phyloP scores from a whole-genome alignment of 2,113 vertebrate genomes.

The Clupea harengus region DNA sequence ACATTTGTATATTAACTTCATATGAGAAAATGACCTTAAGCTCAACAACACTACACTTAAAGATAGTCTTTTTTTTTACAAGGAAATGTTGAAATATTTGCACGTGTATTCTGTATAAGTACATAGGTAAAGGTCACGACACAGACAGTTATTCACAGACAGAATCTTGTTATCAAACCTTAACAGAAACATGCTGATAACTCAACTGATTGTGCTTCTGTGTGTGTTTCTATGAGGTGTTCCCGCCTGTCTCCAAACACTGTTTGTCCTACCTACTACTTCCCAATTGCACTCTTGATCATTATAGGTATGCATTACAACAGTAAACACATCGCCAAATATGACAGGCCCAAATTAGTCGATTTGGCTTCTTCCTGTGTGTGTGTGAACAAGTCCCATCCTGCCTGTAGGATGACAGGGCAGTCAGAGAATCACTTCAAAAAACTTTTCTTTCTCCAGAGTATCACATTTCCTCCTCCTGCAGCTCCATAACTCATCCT shows the following conservation, averaged over 20 bases:
- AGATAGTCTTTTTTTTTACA: neutral
- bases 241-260: neutral
- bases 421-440: conserved; percentile 64
- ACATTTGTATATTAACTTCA: neutral
- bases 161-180: neutral
- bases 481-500: conserved; percentile 56
- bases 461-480: conserved; percentile 61
- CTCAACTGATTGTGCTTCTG: neutral
- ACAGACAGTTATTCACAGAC: neutral
- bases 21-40: neutral
- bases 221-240: neutral
- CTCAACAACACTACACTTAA: neutral
- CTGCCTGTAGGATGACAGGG: conserved; percentile 53
- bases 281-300: neutral
- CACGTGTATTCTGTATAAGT: no score
- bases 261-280: neutral
- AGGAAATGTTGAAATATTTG: neutral
- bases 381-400: conserved; percentile 64
- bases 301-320: neutral
- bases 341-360: neutral
- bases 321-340: neutral
- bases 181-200: neutral
- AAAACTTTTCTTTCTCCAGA: conserved; percentile 36
- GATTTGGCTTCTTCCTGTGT: conserved; percentile 41
- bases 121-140: neutral